Evolutionary conservation across 1,140 invertebrate species (phyloP), one percentile per base, ranked within the genome.

Genomic region (Ephestia elutella): DNA sequence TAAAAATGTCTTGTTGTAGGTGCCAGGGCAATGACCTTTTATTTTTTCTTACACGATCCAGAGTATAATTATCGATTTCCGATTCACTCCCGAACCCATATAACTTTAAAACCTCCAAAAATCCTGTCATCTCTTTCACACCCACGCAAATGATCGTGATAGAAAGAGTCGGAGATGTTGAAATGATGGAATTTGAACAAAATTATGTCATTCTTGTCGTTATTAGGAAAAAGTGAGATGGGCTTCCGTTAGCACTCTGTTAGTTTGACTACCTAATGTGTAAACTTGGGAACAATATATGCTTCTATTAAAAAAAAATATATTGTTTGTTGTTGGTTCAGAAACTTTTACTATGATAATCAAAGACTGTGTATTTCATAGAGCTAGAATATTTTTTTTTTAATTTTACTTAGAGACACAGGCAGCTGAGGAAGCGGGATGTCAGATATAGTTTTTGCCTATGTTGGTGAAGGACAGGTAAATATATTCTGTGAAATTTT

Each of bases 121-220:
- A 21, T 56, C 44, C 25, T 13, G 18, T 7, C 28, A 25, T 65
- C 59, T 50, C 49, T 49, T 32, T 65, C 51, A 25, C 49, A 51
- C 53, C 3, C 50, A 30, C 5, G 10, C 10, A 56, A 51, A 35
- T 8, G n/a, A 0, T n/a, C 11, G 11, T 35, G 30, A 53, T 0
- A 49, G 53, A 53, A 48, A 65, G 21, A 19, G 56, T 18, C 10
- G 10, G 48, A 32, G 32, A 19, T 18, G 28, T 56, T 19, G 21
- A 54, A 49, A 57, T 48, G 38, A n/a, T 54, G 18, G 50, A 54
- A 57, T 58, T 55, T 59, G 49, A 58, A 32, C 38, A 50, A 49
- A 65, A 65, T 65, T 65, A 65, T 61, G 59, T 65, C 59, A 65
- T 61, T 61, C 25, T 15, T 11, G 20, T 11, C 18, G 49, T 55